These are phyloP conservation scores for Sylvilagus floridanus DNA, from an alignment of 2,797 vertebrate species.

Conservation along the genomic window DNA sequence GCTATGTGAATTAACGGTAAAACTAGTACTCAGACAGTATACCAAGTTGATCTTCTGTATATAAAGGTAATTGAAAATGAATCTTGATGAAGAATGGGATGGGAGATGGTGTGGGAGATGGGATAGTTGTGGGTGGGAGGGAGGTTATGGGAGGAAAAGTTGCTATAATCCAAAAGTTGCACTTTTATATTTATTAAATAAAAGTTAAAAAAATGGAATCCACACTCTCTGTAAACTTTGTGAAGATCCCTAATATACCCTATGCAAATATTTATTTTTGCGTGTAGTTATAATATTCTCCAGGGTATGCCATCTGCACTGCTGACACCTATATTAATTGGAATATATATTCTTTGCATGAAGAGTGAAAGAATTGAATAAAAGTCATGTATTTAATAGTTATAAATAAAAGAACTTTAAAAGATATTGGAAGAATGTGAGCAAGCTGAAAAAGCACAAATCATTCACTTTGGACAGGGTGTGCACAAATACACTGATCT, in stretches of 20 bases:
- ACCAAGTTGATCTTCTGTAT: too few species aligned
- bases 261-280: constrained; percentile 62
- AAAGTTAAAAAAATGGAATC: too few species aligned
- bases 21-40: too few species aligned
- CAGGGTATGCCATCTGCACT: not conserved
- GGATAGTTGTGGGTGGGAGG: too few species aligned
- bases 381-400: constrained; percentile 23
- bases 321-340: constrained; percentile 30
- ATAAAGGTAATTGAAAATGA: too few species aligned
- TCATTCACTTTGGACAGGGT: constrained; percentile 55
- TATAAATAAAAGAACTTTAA: constrained; percentile 28
- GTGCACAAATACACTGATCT: constrained; percentile 50
- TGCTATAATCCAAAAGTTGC: too few species aligned
- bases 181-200: too few species aligned
- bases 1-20: too few species aligned
- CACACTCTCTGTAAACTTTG: too few species aligned
- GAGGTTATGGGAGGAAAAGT: too few species aligned
- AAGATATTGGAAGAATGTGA: constrained; percentile 25
- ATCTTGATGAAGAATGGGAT: too few species aligned
- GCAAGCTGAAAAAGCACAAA: constrained; percentile 54
- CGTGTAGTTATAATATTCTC: constrained; percentile 51
- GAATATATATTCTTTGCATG: constrained; percentile 44
- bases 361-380: constrained; percentile 21
- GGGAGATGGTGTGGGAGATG: too few species aligned
- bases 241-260: not conserved